A percentile compares a stretch with the other conserved stretches of the same genome.
Evolutionary conservation across 2,113 vertebrate genomes (phyloP).

Genomic region (Tringa solitaria): DNA sequence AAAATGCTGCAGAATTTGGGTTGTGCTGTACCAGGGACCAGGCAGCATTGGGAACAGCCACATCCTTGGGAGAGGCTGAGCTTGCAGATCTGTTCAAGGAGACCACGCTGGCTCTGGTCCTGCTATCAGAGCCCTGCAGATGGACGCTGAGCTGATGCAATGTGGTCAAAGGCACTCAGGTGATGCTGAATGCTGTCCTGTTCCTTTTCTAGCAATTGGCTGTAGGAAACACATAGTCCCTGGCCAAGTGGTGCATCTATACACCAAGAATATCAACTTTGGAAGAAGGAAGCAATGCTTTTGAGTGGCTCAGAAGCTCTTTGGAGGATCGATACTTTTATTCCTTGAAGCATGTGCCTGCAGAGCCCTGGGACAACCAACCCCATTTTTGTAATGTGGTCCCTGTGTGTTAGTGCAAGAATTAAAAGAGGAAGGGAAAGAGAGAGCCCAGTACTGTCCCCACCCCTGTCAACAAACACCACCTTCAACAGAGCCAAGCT

Average conservation of each 20-base stretch:
- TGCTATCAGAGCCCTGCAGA: not conserved
- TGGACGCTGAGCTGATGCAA: fast-evolving
- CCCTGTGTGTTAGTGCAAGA: not conserved
- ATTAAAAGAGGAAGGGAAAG: not conserved
- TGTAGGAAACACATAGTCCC: not conserved
- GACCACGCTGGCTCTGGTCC: not conserved
- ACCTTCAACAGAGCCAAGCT: not conserved
- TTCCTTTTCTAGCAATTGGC: not conserved
- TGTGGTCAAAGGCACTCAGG: not conserved
- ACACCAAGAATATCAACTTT: not conserved
- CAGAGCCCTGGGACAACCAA: not conserved
- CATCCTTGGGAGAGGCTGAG: not conserved
- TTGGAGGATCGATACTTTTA: not conserved
- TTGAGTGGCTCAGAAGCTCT: not conserved
- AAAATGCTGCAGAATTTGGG: not conserved
- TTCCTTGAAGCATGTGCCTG: not conserved
- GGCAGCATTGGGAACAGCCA: not conserved
- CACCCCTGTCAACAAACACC: conserved; percentile 36
- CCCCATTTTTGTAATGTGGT: not conserved
- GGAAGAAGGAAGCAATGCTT: not conserved
- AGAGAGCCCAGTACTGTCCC: not conserved
- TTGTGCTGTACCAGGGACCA: not conserved
- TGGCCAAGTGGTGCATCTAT: not conserved
- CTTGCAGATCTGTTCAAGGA: not conserved
- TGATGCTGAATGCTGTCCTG: not conserved